phyloP scores from a whole-genome alignment of 2,888 invertebrate genomes.

The Halictus ligatus region DNA sequence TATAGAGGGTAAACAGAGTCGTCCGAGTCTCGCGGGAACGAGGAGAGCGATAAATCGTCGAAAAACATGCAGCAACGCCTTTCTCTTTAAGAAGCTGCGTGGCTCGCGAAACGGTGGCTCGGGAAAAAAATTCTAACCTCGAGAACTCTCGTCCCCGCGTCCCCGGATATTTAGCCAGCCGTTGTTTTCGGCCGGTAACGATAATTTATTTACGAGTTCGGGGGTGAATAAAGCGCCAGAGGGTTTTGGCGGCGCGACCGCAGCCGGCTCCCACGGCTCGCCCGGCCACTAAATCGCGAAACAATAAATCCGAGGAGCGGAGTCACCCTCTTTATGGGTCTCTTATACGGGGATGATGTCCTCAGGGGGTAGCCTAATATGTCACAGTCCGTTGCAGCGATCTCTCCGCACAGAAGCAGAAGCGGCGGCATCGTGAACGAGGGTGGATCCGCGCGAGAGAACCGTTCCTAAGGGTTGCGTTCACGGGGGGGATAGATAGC shows the following conservation, averaged over 20 bases:
- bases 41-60: slow-evolving; percentile 48
- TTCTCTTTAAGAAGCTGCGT: slow-evolving; percentile 39
- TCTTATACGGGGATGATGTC: slow-evolving; percentile 79
- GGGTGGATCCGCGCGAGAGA: slow-evolving; percentile 62
- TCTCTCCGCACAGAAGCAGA: slow-evolving; percentile 67
- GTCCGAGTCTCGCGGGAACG: slow-evolving; percentile 49
- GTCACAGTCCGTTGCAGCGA: slow-evolving; percentile 84
- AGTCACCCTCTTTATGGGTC: slow-evolving; percentile 76
- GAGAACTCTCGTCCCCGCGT: background rate
- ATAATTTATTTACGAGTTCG: slow-evolving; percentile 67
- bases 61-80: slow-evolving; percentile 33
- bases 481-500: slow-evolving; percentile 72
- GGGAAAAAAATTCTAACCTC: background rate
- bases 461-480: slow-evolving; percentile 60
- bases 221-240: slow-evolving; percentile 23
- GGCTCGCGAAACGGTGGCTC: background rate
- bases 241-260: slow-evolving; percentile 33
- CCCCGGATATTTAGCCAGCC: background rate
- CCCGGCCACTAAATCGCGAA: slow-evolving; percentile 80
- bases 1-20: slow-evolving; percentile 52
- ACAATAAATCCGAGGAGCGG: slow-evolving; percentile 81
- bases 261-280: slow-evolving; percentile 71
- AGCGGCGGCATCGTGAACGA: slow-evolving; percentile 55
- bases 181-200: slow-evolving; percentile 22
- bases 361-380: slow-evolving; percentile 83